These are phyloP conservation scores for Epinotia demarniana DNA, from an alignment of 2,888 invertebrate genomes.

Conservation along the genomic window DNA sequence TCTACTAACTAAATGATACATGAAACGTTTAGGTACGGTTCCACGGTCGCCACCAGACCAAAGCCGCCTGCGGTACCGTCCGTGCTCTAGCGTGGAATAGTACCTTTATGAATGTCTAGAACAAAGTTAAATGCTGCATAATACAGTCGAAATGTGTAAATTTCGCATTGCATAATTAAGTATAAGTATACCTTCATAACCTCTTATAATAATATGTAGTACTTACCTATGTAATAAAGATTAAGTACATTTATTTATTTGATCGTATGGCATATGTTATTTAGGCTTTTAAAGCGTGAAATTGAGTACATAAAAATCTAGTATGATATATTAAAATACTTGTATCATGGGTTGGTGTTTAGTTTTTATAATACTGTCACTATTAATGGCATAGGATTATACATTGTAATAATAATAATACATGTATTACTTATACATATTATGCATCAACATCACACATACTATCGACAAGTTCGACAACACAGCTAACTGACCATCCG, in stretches of 20 bases:
- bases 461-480: not conserved
- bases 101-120: conserved; percentile 10
- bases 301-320: not conserved
- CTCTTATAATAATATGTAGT: too few species aligned
- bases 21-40: not conserved
- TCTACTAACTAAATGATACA: not conserved
- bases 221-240: too few species aligned
- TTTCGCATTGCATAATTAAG: too few species aligned
- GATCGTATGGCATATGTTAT: too few species aligned
- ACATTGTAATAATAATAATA: not conserved
- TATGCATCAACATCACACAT: not conserved
- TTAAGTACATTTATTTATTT: too few species aligned
- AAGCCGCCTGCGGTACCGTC: not conserved
- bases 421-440: not conserved
- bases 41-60: not conserved
- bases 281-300: too few species aligned
- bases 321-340: conserved; percentile 51
- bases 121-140: conserved; percentile 20
- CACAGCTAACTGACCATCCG: too few species aligned
- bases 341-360: conserved; percentile 48
- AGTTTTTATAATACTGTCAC: conserved; percentile 48
- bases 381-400: not conserved
- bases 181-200: too few species aligned
- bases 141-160: not conserved
- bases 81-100: not conserved